Base-by-base conservation (phyloP, 2,888 invertebrate genomes). In the Helobdella robusta region DNA sequence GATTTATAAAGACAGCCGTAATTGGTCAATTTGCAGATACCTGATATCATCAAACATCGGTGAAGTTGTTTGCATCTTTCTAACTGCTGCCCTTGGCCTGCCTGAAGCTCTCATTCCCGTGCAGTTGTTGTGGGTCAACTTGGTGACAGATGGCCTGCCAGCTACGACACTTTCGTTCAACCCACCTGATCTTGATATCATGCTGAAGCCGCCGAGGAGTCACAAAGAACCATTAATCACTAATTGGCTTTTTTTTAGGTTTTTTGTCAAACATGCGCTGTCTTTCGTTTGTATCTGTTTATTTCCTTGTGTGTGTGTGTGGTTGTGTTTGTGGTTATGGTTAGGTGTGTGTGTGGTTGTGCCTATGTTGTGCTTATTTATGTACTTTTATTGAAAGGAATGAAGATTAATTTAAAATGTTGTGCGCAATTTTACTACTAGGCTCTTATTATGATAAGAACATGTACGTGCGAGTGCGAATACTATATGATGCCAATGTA, bases 121-220 rank as follows among this genome's bases (percentile, higher is more conserved):
- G 28, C 98, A 99, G 82, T 87, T 99, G 72, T 83, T 99, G 82
- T 99, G 98, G 98, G 98, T 99, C 78, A 99, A 99, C 86, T 84
- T 99, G 85, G 98, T 97, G 66, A 99, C 98, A 83, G 84, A 84
- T 72, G 84, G 84, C 85, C 87, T 99, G 76, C 98, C 98, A 74
- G 98, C 98, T 77, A 99, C 98, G 73, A 98, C 98, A 75, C 88
- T 99, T 75, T 97, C 98, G 79, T 99, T 99, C 86, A 99, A 99
- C 84, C 97, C 98, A 54, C 98, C 98, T 40, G 98, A 99, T 82
- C 86, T 99, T 75, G 98, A 99, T 85, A 99, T 99, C 84, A 99
- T 99, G 98, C 87, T 88, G 83, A 95, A 97, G 73, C 93, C 92
- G 73, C 98, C 98, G 74, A 88, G 98, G 78, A 92, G 89, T 81